A percentile compares a stretch with the other conserved stretches of the same genome.
Conservation (phyloP, 2,113 vertebrate species). For the Cygnus atratus region DNA sequence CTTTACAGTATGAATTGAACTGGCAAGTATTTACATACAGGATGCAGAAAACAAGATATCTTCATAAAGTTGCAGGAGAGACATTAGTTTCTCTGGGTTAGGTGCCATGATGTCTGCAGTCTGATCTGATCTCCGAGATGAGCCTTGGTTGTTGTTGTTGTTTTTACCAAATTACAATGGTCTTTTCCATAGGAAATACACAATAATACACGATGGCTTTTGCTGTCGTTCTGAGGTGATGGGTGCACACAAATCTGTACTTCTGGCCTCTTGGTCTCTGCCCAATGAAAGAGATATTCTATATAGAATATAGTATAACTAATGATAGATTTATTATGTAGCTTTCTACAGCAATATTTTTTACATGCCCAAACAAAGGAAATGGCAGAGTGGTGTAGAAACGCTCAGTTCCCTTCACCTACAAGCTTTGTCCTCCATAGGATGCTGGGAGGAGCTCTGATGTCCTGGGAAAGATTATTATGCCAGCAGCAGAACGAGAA, state of each 20-base stretch:
- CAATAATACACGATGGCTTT: not conserved
- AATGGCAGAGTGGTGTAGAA: slow-evolving; percentile 13
- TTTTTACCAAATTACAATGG: not conserved
- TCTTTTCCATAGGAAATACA: not conserved
- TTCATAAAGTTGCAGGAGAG: not conserved
- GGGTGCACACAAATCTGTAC: not conserved
- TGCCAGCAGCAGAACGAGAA: slow-evolving; percentile 27
- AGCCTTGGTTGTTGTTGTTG: no score
- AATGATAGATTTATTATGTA: slow-evolving; percentile 31
- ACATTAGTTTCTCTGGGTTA: not conserved
- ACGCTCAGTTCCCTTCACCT: not conserved
- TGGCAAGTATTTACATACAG: not conserved
- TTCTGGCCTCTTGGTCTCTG: slow-evolving; percentile 1
- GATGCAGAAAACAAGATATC: not conserved
- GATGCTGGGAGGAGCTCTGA: slow-evolving; percentile 27
- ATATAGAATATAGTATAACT: not conserved
- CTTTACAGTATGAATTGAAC: not conserved
- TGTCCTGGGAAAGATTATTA: slow-evolving; percentile 43
- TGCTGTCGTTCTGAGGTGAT: not conserved
- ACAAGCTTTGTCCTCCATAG: slow-evolving; percentile 20
- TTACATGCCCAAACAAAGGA: slow-evolving; percentile 40
- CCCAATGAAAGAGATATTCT: not conserved
- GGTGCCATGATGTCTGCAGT: not conserved
- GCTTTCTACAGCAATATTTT: slow-evolving; percentile 29
- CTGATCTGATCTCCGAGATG: not conserved